Base-by-base conservation (phyloP, 37 sponge, comb jelly and placozoan genomes). In the Hormiphora californensis region DNA sequence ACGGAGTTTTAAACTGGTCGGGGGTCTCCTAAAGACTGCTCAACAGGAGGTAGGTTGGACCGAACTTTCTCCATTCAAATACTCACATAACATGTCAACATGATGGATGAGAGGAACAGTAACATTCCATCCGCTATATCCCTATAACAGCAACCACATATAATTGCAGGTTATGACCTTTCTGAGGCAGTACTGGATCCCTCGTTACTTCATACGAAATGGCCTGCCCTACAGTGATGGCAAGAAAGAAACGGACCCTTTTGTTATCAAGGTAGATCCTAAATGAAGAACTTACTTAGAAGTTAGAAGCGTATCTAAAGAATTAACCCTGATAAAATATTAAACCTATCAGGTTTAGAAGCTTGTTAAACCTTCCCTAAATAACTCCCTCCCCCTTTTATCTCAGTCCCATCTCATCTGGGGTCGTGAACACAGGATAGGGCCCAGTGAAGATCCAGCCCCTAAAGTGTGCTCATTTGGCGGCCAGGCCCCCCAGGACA, bases 371-470 rank as follows among this genome's bases (percentile, higher is more conserved):
- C n/a, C n/a, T n/a, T n/a, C n/a, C n/a, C n/a, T n/a, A n/a, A n/a
- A n/a, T n/a, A n/a, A n/a, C n/a, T n/a, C n/a, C n/a, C n/a, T n/a
- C n/a, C n/a, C n/a, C n/a, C n/a, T n/a, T n/a, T n/a, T 49, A 49
- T 49, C 53, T 17, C 67, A 65, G 67, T 65, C 67, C 8, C 67
- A 65, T 33, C 37, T 65, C 38, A 33, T 65, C 17, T 65, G 67
- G 67, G 67, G 67, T 1, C 32, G 21, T 33, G 37, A 65, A 1
- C 67, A 65, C 37, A 33, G 35, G 37, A n/a, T n/a, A n/a, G 67
- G 19, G 7, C 37, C 37, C 5, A 38, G 38, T 65, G 31, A 15
- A 2, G 67, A 65, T 9, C 67, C 67, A 3, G 37, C 35, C 67
- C n/a, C n/a, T n/a, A 65, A 65, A 65, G 21, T 65, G 17, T 15